Base-by-base conservation (phyloP, 1,140 invertebrate species). In the Idris sp. region DNA sequence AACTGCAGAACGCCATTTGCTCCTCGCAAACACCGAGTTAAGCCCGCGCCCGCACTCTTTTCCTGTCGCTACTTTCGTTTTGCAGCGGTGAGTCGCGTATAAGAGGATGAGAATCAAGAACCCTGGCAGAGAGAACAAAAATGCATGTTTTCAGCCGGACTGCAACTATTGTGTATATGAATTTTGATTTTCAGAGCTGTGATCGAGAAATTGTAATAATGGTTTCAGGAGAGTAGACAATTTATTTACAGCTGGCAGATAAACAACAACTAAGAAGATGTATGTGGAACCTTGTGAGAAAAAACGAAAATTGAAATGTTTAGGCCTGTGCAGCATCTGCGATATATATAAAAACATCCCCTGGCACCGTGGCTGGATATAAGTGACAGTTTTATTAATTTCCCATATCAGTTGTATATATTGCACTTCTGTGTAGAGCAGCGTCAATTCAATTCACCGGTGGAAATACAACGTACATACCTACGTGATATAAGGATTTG, bases 331-430 rank as follows among this genome's bases (percentile, higher is more conserved):
- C 79, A 76, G 79, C 83, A 83, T 84, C 76, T 10, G 36, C 35
- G 61, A 69, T 61, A 65, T 56, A 74, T n/a, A n/a, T n/a, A n/a
- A n/a, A n/a, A n/a, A n/a, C n/a, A n/a, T n/a, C 67, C 62, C 72
- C 62, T 33, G 59, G 46, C 53, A 65, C 64, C 36, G 14, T 33
- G 14, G 76, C 81, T 15, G 86, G 85, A 86, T 88, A 90, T 89
- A 91, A 91, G 89, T 91, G 90, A 91, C 91, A 91, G 90, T 90
- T 91, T 92, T 92, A 91, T 92, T 92, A 91, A 91, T 91, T 92
- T 90, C 88, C 87, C 89, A 89, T 89, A 88, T 87, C 86, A 84
- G 82, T 76, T 77, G 74, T 79, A 56, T 76, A 71, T 64, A 54
- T 44, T 68, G 68, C 77, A 69, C 64, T 75, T 59, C 49, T 64